A percentile compares a stretch with the other conserved stretches of the same genome.
Evolutionary conservation across 2,797 vertebrate species (phyloP).

Genomic region (Cuniculus paca): DNA sequence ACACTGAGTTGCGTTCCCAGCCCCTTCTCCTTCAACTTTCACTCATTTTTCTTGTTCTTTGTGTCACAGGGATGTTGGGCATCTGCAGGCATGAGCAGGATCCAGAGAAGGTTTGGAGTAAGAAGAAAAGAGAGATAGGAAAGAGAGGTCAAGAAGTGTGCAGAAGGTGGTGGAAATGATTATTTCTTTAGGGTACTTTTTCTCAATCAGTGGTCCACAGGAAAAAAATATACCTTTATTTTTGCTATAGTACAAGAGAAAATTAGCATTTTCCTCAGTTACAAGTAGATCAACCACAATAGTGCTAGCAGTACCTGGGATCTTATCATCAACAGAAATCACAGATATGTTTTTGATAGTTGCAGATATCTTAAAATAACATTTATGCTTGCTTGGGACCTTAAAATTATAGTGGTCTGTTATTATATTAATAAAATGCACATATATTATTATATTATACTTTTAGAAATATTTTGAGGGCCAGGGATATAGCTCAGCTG

Average conservation of each 20-base stretch:
- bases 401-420: slow-evolving; percentile 58
- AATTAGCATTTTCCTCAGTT: slow-evolving; percentile 19
- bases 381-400: background rate
- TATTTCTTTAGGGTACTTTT: background rate
- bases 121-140: background rate
- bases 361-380: background rate
- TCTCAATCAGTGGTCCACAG: background rate
- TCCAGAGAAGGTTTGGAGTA: background rate
- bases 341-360: background rate
- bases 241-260: slow-evolving; percentile 6
- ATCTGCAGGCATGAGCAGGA: background rate
- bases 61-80: background rate
- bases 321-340: background rate
- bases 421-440: slow-evolving; percentile 8
- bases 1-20: background rate
- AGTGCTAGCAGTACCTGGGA: background rate
- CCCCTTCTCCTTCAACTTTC: background rate
- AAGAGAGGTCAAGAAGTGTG: background rate
- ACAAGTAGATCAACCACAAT: background rate
- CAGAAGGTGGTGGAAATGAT: background rate
- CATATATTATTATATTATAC: background rate
- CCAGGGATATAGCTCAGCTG: too few relatives aligned
- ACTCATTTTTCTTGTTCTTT: background rate
- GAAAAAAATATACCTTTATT: slow-evolving; percentile 37
- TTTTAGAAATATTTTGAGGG: background rate